Evolutionary conservation across 1,140 invertebrate genomes (phyloP), one percentile per base, ranked within the genome.

Genomic region (Bombus difficillimus): DNA sequence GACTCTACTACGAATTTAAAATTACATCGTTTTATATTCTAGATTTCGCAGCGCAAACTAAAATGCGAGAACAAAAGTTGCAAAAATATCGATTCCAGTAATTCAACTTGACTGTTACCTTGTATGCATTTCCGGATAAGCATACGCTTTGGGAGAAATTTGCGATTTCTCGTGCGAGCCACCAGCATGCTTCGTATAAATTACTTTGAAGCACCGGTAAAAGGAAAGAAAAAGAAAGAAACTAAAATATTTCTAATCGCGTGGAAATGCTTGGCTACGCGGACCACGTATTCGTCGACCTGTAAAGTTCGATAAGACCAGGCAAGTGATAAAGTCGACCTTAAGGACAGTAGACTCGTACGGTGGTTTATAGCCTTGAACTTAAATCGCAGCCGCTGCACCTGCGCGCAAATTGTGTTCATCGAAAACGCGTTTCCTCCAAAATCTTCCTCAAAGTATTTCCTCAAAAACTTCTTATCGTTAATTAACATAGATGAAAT

Each of bases 221-320:
- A 13, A 62, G 22, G 77, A 83, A 77, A 32, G 64, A 80, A 80
- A 47, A 47, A 25, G 64, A 53, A 62, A 22, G 18, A 22, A 53
- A 53, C 47, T 53, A 53, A 76, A 78, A 81, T 81, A 86, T 77
- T 85, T 81, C 81, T 78, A 83, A 89, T 87, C 86, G 62, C n/a
- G 69, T 39, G 74, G 64, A 75, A 84, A 79, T 62, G 86, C 57
- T 73, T 47, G 66, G 82, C 39, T 57, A 57, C 68, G 68, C 28
- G 37, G 66, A 13, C 47, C 43, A n/a, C 86, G 87, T 88, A 88
- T 62, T 89, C 91, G 86, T 34, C 91, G 91, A 92, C 90, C 88
- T 81, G 91, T 91, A 92, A 93, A 91, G 81, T 86, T 92, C 87
- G 92, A 93, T 93, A 93, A 93, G 90, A 88, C 90, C 88, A 83